Conservation (phyloP, 1,140 invertebrate species). For the Sycobia sp. region DNA sequence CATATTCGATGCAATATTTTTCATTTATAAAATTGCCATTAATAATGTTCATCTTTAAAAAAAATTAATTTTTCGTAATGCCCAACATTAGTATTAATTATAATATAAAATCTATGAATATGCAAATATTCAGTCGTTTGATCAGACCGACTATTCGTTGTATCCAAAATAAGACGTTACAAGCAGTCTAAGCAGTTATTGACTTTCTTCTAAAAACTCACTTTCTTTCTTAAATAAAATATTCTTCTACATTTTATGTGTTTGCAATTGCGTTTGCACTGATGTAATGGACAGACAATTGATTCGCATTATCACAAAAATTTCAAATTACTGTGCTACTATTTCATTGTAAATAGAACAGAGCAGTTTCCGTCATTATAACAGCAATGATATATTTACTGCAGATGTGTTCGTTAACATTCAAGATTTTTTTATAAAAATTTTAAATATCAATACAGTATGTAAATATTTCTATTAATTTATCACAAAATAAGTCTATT, state of each 20-base stretch:
- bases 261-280: background rate
- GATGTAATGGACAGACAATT: conserved; percentile 13
- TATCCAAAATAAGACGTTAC: background rate
- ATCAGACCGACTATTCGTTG: conserved; percentile 8
- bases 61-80: too few species aligned
- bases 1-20: too few species aligned
- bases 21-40: too few species aligned
- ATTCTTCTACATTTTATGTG: background rate
- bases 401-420: too few species aligned
- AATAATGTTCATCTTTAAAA: too few species aligned
- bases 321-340: background rate
- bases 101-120: conserved; percentile 9
- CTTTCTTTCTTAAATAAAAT: conserved; percentile 9
- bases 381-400: too few species aligned
- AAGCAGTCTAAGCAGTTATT: background rate
- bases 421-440: too few species aligned
- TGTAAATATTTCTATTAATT: background rate
- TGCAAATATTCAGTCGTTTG: conserved; percentile 18
- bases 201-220: conserved; percentile 12
- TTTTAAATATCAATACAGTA: too few species aligned
- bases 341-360: background rate
- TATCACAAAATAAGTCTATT: too few species aligned
- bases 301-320: conserved; percentile 24
- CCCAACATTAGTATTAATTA: too few species aligned
- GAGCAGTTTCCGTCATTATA: conserved; percentile 5